These are phyloP conservation scores for Drosophila melanica DNA, from an alignment of 1,140 invertebrate genomes.

Conservation along the genomic window DNA sequence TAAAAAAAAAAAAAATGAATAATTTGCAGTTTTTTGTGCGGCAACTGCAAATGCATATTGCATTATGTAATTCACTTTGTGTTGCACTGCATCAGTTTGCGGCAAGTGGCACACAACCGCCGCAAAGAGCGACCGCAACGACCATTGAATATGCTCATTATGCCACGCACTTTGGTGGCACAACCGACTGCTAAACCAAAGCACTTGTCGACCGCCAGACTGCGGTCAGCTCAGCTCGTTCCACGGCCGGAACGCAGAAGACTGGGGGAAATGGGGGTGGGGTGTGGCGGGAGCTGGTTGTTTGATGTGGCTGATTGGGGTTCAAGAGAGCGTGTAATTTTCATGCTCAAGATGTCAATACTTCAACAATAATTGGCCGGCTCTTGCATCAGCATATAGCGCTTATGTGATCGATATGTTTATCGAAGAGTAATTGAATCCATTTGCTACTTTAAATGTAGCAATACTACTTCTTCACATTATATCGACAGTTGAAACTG, in stretches of 20 bases:
- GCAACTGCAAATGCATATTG: slow-evolving; percentile 20
- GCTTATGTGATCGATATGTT: slow-evolving; percentile 5
- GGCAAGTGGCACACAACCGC: slow-evolving; percentile 13
- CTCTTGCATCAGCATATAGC: background rate
- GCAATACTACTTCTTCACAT: too few species aligned
- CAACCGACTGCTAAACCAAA: slow-evolving; percentile 1
- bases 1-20: background rate
- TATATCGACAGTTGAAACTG: too few species aligned
- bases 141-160: slow-evolving; percentile 71
- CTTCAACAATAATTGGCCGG: slow-evolving; percentile 7
- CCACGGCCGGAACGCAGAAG: background rate
- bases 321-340: background rate
- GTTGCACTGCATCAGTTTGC: slow-evolving; percentile 20
- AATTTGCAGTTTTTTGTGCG: too few species aligned
- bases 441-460: too few species aligned
- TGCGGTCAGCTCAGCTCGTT: background rate
- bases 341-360: slow-evolving; percentile 6
- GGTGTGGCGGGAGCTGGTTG: background rate
- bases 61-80: slow-evolving; percentile 38
- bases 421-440: background rate
- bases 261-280: background rate
- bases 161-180: slow-evolving; percentile 63
- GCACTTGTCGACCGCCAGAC: background rate
- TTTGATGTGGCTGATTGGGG: background rate
- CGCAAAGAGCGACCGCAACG: slow-evolving; percentile 41